These are phyloP conservation scores for Petrocephalus microphthalmus DNA, from an alignment of 2,113 vertebrate genomes.

Conservation along the genomic window DNA sequence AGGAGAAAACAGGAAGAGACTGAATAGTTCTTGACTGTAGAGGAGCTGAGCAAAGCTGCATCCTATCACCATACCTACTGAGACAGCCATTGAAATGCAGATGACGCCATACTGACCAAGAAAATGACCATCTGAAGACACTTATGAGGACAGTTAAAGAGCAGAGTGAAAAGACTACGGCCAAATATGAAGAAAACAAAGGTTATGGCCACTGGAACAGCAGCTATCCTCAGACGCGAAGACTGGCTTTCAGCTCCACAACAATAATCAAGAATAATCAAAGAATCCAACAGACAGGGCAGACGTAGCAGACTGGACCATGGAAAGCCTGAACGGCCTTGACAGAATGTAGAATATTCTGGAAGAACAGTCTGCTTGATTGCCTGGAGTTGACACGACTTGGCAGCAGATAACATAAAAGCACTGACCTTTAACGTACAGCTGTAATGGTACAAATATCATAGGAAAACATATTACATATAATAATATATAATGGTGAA, in stretches of 20 bases:
- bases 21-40: neutral
- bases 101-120: neutral
- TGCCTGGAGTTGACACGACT: neutral
- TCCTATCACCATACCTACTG: neutral
- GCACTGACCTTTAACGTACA: neutral
- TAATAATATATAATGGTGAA: neutral
- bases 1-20: neutral
- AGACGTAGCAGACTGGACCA: neutral
- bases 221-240: neutral
- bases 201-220: neutral
- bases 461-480: neutral
- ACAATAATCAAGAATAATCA: neutral
- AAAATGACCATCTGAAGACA: neutral
- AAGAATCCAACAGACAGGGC: neutral
- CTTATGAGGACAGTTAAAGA: neutral
- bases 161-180: neutral
- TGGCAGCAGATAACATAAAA: neutral
- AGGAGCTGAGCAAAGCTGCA: neutral
- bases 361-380: neutral
- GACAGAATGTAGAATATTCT: neutral
- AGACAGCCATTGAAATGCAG: neutral
- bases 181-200: neutral
- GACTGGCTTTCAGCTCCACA: neutral
- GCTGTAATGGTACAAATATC: neutral
- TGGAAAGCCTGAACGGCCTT: neutral